Conservation (phyloP, 1,140 invertebrate species). For the Bombus consobrinus region DNA sequence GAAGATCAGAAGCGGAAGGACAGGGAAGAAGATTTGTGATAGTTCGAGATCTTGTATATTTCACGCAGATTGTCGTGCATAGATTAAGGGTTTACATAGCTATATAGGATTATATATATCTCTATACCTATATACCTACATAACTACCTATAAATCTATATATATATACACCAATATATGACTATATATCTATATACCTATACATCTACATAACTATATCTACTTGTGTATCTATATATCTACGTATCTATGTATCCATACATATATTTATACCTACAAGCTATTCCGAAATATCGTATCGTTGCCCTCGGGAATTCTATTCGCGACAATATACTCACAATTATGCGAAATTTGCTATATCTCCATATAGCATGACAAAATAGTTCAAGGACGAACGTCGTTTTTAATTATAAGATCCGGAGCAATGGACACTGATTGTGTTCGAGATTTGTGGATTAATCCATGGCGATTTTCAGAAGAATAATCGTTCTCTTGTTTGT, state of each 20-base stretch:
- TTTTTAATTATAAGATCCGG: not conserved
- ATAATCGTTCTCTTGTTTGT: not conserved
- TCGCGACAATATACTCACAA: constrained; percentile 6
- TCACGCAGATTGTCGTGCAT: constrained; percentile 53
- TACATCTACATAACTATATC: too few species aligned
- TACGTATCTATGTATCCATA: too few species aligned
- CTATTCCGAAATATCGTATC: constrained; percentile 49
- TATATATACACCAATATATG: too few species aligned
- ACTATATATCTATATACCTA: too few species aligned
- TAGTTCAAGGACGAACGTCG: not conserved
- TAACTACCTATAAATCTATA: too few species aligned
- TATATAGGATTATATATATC: too few species aligned
- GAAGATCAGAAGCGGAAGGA: not conserved
- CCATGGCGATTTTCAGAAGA: not conserved
- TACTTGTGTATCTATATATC: too few species aligned
- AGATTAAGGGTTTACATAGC: constrained; percentile 51
- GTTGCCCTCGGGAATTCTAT: constrained; percentile 18
- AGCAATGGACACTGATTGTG: not conserved
- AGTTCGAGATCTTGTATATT: constrained; percentile 23
- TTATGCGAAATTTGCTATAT: not conserved
- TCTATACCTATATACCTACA: too few species aligned
- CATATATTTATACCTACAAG: too few species aligned
- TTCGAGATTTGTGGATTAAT: not conserved
- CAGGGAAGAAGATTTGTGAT: not conserved
- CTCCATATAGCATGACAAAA: not conserved